Evolutionary conservation across 2,113 vertebrate genomes (phyloP), one percentile per base, ranked within the genome.

Genomic region (Peromyscus leucopus): DNA sequence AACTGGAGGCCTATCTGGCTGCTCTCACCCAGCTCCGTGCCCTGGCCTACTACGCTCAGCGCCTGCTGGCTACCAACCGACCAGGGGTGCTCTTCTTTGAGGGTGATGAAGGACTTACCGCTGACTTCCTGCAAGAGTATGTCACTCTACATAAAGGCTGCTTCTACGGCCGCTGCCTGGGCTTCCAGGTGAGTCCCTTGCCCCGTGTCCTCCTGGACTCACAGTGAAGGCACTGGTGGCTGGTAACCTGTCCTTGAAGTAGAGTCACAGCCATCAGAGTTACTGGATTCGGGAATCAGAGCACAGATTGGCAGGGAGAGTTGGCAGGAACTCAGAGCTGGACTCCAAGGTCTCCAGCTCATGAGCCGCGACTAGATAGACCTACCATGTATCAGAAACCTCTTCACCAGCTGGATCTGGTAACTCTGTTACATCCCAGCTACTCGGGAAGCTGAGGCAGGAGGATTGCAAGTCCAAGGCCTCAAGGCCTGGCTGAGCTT

Each of bases 151-250:
- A 99, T 97, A 99, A 99, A 97, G 99, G 99, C 59, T 99, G 99
- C 98, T 99, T 99, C 98, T 99, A 99, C 1, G 99, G 99, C 24
- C 99, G 99, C 51, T 99, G 99, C 95, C 98, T 99, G 55, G 99
- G 99, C 94, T 99, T 99, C 98, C 99, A 99, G 99, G 99, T 99
- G 96, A 98, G 98, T 26, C 24, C 65, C 86, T 65, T 42, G 39
- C 42, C 65, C 80, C 31, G 0, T n/a, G 42, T 3, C 80, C 78
- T 71, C 17, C 57, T 10, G 1, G 31, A 31, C 19, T 39, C 7
- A 16, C 1, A 2, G 33, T 16, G 3, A 89, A 89, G 72, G 92
- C 57, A 6, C 31, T 1, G 2, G 46, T 61, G 65, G 28, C 26
- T 75, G 33, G 85, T 8, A 4, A 8, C 28, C 36, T 39, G 67